phyloP scores from a whole-genome alignment of 2,797 vertebrate species.

The Tangara arthus region DNA sequence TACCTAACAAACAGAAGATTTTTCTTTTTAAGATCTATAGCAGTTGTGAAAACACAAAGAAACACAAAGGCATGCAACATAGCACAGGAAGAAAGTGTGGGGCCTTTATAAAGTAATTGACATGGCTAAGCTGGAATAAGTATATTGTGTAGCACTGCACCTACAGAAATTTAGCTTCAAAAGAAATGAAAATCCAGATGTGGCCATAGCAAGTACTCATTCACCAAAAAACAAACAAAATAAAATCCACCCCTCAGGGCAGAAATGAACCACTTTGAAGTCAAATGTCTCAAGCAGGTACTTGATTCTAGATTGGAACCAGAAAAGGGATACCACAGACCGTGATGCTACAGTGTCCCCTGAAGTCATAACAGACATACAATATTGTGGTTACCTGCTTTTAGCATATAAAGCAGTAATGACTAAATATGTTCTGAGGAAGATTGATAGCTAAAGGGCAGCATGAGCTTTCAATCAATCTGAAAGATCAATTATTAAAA shows the following conservation, averaged over 20 bases:
- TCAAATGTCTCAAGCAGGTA: background rate
- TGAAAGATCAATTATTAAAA: background rate
- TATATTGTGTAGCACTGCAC: background rate
- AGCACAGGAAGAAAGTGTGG: background rate
- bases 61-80: background rate
- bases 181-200: constrained; percentile 28
- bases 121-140: background rate
- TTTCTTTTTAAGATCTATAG: background rate
- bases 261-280: background rate
- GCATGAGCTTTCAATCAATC: background rate
- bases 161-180: constrained; percentile 1
- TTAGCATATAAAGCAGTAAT: background rate
- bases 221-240: background rate
- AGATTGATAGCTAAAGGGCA: background rate
- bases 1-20: background rate
- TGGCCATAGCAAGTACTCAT: background rate
- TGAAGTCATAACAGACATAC: background rate
- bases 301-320: constrained; percentile 2
- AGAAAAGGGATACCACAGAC: background rate
- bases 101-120: background rate
- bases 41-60: constrained; percentile 61
- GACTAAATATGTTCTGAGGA: background rate
- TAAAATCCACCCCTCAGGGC: background rate
- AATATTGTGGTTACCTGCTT: background rate
- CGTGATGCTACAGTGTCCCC: background rate